Conservation (phyloP, 2,888 invertebrate genomes). For the Pristionchus exspectatus region DNA sequence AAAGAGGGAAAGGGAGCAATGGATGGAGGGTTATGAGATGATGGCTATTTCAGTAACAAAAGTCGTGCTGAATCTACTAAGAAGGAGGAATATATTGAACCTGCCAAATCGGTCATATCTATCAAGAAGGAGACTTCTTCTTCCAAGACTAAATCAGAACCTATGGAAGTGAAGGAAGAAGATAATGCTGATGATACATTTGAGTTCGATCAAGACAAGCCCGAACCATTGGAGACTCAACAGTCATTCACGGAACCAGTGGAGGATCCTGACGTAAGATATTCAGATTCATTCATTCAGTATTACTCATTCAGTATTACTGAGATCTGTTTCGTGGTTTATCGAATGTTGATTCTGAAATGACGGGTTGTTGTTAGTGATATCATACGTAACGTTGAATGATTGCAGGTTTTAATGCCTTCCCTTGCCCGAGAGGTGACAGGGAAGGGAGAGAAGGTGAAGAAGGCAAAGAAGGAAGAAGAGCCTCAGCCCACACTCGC, state of each 20-base stretch:
- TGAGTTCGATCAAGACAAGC: background rate
- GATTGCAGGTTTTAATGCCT: background rate
- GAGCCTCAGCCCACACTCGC: background rate
- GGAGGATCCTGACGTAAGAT: background rate
- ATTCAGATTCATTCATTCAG: no score
- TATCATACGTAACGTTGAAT: background rate
- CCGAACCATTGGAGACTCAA: background rate
- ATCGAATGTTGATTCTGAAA: background rate
- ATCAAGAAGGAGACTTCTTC: background rate
- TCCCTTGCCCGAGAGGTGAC: background rate
- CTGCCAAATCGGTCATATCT: background rate
- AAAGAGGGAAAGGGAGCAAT: slow-evolving; percentile 1
- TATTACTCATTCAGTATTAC: no score
- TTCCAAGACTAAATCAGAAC: background rate
- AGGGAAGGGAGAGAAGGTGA: background rate
- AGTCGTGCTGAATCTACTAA: background rate
- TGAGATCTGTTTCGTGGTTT: background rate
- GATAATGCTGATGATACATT: background rate
- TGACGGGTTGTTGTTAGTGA: background rate
- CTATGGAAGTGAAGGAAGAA: slow-evolving; percentile 17
- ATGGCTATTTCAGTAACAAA: background rate
- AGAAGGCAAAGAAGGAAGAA: slow-evolving; percentile 10
- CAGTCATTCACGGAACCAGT: background rate
- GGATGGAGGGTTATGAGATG: background rate
- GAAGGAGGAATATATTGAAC: background rate